Conservation (phyloP, 2,113 vertebrate genomes). For the Apeltes quadracus region DNA sequence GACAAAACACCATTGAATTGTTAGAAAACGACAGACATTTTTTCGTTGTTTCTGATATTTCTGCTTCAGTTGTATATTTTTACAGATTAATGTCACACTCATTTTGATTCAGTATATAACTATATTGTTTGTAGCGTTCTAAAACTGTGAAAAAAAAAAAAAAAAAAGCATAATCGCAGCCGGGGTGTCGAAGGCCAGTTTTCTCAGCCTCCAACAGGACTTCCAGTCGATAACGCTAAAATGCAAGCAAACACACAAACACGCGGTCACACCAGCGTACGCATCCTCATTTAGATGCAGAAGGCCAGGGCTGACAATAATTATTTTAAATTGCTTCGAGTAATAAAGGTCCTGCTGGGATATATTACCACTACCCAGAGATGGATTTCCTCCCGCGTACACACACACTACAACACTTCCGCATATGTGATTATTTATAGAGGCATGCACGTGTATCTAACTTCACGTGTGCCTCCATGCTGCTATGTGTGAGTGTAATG, state of each 20-base stretch:
- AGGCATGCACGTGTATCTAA: not conserved
- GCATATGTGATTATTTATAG: conserved; percentile 45
- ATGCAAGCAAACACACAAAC: conserved; percentile 13
- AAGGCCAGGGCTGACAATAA: conserved; percentile 90
- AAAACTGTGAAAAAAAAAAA: conserved; percentile 3
- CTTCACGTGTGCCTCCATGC: conserved; percentile 8
- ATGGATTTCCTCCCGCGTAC: conserved; percentile 88
- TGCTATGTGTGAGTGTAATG: conserved; percentile 28
- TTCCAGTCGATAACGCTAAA: conserved; percentile 35
- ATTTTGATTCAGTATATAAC: not conserved
- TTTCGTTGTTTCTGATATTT: conserved; percentile 48
- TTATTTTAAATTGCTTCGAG: conserved; percentile 98
- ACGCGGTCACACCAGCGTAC: conserved; percentile 7
- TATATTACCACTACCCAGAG: conserved; percentile 92
- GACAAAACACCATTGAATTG: not conserved
- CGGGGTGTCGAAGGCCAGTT: conserved; percentile 29
- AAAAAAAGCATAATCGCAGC: conserved; percentile 20
- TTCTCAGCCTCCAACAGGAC: conserved; percentile 33
- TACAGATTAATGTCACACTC: not conserved
- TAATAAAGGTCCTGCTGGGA: conserved; percentile 93
- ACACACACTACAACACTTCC: conserved; percentile 47
- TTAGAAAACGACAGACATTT: not conserved
- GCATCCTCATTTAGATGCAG: not conserved
- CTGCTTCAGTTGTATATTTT: conserved; percentile 42
- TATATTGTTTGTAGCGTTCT: conserved; percentile 7